Base-by-base conservation (phyloP, 2,888 invertebrate genomes). In the Chironomus riparius region DNA sequence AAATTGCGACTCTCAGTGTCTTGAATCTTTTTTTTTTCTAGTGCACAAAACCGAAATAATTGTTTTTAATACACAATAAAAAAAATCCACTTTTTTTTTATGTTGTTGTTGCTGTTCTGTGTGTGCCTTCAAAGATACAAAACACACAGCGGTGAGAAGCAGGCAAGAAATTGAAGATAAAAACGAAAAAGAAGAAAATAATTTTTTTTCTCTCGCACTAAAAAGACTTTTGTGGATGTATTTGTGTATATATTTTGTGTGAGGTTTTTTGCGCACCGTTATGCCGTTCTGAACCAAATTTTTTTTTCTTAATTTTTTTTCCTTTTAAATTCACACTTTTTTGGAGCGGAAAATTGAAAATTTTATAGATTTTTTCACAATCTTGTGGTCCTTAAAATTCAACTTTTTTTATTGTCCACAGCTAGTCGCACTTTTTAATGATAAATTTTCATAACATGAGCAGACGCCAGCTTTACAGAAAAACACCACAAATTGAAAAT, bases 201-300 rank as follows among this genome's bases (percentile, higher is more conserved):
- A 38, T 50, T 50, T 50, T 50, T 50, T 12, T 50, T 50, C n/a
- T 15, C 50, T 50, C 50, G 50, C 15, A 50, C 15, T 28, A 48
- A n/a, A n/a, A 48, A 10, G 1, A 15, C 3, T 3, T 50, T 50
- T 50, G 4, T 38, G 28, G 28, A 10, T 38, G 38, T 38, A 10
- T 38, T 38, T 38, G 62, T 62, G 21, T 24, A n/a, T n/a, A n/a
- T n/a, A 12, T 12, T 22, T 65, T 21, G n/a, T 65, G 65, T 65
- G 24, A 56, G 56, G 56, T 56, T 65, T 62, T 65, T 65, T 65
- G 65, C 65, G 65, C 65, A 65, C 65, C 65, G 65, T 65, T 65
- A 65, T 24, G 24, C 18, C 13, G 65, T 65, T 65, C 65, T 65
- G 38, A 38, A 38, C 28, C 10, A 24, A 65, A 24, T 4, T 22